These are phyloP conservation scores for Drosophila yooni DNA, from an alignment of 2,888 invertebrate species.

Conservation along the genomic window DNA sequence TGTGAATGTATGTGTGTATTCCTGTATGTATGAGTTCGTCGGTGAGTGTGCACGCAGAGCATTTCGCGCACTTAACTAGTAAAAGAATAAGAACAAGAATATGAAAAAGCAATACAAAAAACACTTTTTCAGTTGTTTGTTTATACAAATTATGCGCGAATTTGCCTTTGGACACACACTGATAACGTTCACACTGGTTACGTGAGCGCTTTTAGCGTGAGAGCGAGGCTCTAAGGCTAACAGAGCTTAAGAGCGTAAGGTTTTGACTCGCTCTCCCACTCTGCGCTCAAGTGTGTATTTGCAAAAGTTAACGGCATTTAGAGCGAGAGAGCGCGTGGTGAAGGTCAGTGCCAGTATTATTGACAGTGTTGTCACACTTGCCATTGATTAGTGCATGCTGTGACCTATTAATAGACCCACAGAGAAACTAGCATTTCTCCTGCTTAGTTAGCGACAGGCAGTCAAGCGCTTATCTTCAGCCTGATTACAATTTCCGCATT, in stretches of 20 bases:
- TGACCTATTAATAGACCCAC: constrained; percentile 40
- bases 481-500: constrained; percentile 53
- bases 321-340: constrained; percentile 38
- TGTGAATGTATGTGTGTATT: constrained; percentile 13
- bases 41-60: constrained; percentile 46
- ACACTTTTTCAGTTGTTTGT: constrained; percentile 61
- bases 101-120: constrained; percentile 13
- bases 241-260: background rate
- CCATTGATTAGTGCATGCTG: constrained; percentile 38
- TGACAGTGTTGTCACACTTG: constrained; percentile 19
- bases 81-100: constrained; percentile 5
- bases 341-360: constrained; percentile 54
- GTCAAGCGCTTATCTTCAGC: constrained; percentile 43
- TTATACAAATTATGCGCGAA: constrained; percentile 72
- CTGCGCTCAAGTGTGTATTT: background rate
- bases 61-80: constrained; percentile 35
- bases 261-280: background rate
- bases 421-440: constrained; percentile 4
- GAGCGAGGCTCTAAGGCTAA: constrained; percentile 5
- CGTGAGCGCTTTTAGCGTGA: constrained; percentile 53
- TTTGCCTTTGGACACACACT: constrained; percentile 48
- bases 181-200: constrained; percentile 58
- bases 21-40: constrained; percentile 11
- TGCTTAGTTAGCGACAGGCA: constrained; percentile 36
- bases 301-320: constrained; percentile 7